Evolutionary conservation across 2,797 vertebrate genomes (phyloP).

Genomic region (Sebastes elongatus): DNA sequence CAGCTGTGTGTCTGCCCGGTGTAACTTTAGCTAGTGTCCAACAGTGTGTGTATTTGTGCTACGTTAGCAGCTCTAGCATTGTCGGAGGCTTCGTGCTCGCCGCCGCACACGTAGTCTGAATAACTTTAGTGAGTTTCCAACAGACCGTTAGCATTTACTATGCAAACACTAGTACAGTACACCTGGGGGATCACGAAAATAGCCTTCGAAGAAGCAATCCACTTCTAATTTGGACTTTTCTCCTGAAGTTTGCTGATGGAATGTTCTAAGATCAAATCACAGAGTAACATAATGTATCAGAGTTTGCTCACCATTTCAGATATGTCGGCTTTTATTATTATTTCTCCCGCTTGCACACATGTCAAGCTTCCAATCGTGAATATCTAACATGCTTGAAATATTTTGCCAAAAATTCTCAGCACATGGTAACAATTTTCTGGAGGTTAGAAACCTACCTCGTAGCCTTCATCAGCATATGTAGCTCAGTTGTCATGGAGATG

Average conservation of each 20-base stretch:
- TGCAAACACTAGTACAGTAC: too few relatives aligned
- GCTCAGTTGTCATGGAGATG: neutral
- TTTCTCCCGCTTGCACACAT: neutral
- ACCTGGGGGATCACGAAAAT: neutral
- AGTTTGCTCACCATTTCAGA: too few relatives aligned
- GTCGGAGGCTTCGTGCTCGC: too few relatives aligned
- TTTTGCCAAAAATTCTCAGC: neutral
- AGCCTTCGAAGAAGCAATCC: neutral
- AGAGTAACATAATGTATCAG: too few relatives aligned
- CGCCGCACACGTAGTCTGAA: too few relatives aligned
- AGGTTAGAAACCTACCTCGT: neutral
- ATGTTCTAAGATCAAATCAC: neutral
- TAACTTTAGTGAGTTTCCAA: too few relatives aligned
- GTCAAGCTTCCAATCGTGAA: neutral
- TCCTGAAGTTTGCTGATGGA: neutral
- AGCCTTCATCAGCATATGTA: neutral
- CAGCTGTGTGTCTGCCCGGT: too few relatives aligned
- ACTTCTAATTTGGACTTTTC: neutral
- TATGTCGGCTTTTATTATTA: too few relatives aligned
- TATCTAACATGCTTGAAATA: neutral
- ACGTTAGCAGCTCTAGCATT: too few relatives aligned
- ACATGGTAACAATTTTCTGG: neutral
- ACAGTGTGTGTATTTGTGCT: too few relatives aligned
- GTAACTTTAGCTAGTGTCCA: accelerated
- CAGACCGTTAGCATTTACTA: too few relatives aligned